Base-by-base conservation (phyloP, 2,797 vertebrate species). In the Peromyscus melanophrys region DNA sequence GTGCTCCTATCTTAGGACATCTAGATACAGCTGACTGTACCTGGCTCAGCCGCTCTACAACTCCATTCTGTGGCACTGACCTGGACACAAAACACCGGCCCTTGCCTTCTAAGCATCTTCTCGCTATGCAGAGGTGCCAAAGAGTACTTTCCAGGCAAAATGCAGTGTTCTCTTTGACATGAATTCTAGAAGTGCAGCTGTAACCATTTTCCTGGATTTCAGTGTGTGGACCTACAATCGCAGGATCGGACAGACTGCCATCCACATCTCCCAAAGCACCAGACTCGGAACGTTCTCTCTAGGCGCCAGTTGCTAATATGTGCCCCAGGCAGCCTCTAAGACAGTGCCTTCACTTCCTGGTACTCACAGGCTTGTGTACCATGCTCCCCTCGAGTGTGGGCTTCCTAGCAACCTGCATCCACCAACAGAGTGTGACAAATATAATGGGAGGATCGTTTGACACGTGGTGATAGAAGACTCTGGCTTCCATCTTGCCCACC, bases 61-160 rank as follows among this genome's bases (percentile, higher is more conserved):
- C 43, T 90, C 63, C 37, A 77, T 21, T 63, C 76, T 27, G 40
- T 25, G 13, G 61, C 34, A 23, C 55, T 52, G 52, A 37, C 75
- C 78, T 80, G 57, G 49, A 80, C 61, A 63, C 16, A 52, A 31
- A 85, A 77, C 13, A 61, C 57, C 61, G 65, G 40, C 3, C 6
- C 40, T 43, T 40, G 34, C 13, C 16, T 71, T 91, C 77, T n/a
- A n/a, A 52, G 77, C 17, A 34, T 90, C 84, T 88, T n/a, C 57
- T 73, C 27, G 21, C 12, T n/a, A 14, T 69, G 40, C 19, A 17
- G 37, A 52, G 31, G 17, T 76, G 73, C 67, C 43, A 84, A 88
- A 46, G 12, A n/a, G 83, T 52, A 86, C 31, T 52, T 89, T 85
- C 43, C 40, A 67, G 86, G 55, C 83, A 59, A 73, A 65, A 96